These are phyloP conservation scores for Acromyrmex heyeri DNA, from an alignment of 1,140 invertebrate species.

Conservation along the genomic window DNA sequence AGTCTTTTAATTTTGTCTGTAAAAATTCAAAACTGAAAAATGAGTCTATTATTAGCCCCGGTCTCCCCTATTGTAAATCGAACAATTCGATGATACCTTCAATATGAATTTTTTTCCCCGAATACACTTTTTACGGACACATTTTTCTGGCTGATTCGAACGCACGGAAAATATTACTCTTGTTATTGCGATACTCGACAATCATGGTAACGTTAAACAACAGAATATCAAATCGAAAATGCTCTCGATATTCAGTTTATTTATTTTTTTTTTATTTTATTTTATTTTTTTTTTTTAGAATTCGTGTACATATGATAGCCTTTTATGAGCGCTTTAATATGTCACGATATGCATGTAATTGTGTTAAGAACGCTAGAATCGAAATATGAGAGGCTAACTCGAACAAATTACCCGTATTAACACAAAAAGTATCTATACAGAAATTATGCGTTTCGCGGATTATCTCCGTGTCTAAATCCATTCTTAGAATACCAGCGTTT, in stretches of 20 bases:
- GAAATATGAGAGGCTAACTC: neutral
- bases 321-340: neutral
- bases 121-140: neutral
- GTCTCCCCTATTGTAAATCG: neutral
- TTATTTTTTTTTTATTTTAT: slow-evolving; percentile 5
- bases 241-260: slow-evolving; percentile 11
- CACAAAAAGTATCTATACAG: neutral
- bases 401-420: neutral
- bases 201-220: slow-evolving; percentile 38
- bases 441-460: no score
- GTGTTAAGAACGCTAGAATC: slow-evolving; percentile 16
- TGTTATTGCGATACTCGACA: slow-evolving; percentile 46
- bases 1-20: no score
- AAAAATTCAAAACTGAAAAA: no score
- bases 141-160: slow-evolving; percentile 34
- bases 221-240: slow-evolving; percentile 13
- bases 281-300: neutral
- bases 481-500: no score
- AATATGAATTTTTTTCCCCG: neutral
- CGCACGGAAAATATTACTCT: slow-evolving; percentile 20
- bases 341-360: neutral
- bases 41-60: no score
- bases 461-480: no score
- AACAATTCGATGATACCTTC: neutral
- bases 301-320: neutral